Conservation (phyloP, 1,140 invertebrate genomes). For the Dufourea novaeangliae region DNA sequence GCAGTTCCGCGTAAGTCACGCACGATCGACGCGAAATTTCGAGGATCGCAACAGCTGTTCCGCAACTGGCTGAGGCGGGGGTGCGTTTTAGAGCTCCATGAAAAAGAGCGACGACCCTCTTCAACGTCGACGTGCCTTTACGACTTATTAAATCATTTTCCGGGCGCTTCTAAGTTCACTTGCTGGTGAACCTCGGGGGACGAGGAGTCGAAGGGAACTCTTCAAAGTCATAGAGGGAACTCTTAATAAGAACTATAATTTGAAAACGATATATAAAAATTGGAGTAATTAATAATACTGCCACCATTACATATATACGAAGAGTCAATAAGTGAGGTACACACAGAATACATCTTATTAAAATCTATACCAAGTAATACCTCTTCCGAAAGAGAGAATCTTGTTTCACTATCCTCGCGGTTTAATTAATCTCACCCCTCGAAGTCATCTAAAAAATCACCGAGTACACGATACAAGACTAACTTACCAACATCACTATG, state of each 20-base stretch:
- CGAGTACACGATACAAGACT: too few relatives aligned
- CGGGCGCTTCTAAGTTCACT: slow-evolving; percentile 15
- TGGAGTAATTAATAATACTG: too few relatives aligned
- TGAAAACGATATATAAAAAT: too few relatives aligned
- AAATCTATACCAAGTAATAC: too few relatives aligned
- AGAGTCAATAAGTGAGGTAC: too few relatives aligned
- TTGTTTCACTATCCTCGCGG: neutral
- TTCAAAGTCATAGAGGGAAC: too few relatives aligned
- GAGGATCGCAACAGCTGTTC: slow-evolving; percentile 64
- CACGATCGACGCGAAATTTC: slow-evolving; percentile 53
- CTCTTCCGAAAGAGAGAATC: too few relatives aligned
- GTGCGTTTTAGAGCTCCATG: slow-evolving; percentile 58
- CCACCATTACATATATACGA: too few relatives aligned
- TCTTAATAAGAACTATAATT: too few relatives aligned
- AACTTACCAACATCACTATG: too few relatives aligned
- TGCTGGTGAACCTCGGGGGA: neutral
- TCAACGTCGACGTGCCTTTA: slow-evolving; percentile 72
- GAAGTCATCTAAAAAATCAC: too few relatives aligned
- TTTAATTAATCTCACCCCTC: neutral
- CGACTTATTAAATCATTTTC: slow-evolving; percentile 78
- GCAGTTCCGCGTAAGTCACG: slow-evolving; percentile 41
- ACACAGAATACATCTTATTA: too few relatives aligned
- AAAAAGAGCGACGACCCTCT: slow-evolving; percentile 73
- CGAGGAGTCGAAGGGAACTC: neutral
- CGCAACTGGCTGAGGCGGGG: slow-evolving; percentile 6